Evolutionary conservation across 2,113 vertebrate genomes (phyloP).

Genomic region (Amblyopsis rosae): DNA sequence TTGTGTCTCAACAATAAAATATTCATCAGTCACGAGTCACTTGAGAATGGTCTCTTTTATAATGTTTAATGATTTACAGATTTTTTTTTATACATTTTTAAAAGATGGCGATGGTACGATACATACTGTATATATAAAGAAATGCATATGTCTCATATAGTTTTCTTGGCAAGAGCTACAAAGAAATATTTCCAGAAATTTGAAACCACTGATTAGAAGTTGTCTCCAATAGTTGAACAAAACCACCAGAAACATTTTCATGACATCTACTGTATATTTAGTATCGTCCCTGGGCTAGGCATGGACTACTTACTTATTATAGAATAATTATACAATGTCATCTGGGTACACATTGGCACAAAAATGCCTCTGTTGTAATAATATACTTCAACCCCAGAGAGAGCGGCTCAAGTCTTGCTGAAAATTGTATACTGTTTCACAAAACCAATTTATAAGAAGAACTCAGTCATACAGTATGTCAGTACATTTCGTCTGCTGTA

Average conservation of each 20-base stretch:
- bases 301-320: constrained; percentile 58
- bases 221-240: constrained; percentile 41
- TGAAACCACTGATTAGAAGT: constrained; percentile 62
- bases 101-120: background rate
- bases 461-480: constrained; percentile 18
- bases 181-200: constrained; percentile 36
- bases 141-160: background rate
- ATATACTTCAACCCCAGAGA: constrained; percentile 66
- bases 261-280: constrained; percentile 64
- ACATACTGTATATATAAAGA: background rate
- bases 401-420: constrained; percentile 35
- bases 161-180: constrained; percentile 28
- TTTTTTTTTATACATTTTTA: background rate
- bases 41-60: background rate
- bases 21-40: background rate
- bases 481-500: constrained; percentile 27
- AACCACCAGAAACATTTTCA: constrained; percentile 37
- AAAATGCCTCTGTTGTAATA: constrained; percentile 70
- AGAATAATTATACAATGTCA: constrained; percentile 78
- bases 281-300: constrained; percentile 58
- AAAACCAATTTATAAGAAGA: constrained; percentile 40
- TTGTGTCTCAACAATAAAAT: no score
- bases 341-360: constrained; percentile 63
- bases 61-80: constrained; percentile 6
- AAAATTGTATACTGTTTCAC: constrained; percentile 65